These are phyloP conservation scores for Drosophila recens DNA, from an alignment of 2,888 invertebrate species.

Conservation along the genomic window DNA sequence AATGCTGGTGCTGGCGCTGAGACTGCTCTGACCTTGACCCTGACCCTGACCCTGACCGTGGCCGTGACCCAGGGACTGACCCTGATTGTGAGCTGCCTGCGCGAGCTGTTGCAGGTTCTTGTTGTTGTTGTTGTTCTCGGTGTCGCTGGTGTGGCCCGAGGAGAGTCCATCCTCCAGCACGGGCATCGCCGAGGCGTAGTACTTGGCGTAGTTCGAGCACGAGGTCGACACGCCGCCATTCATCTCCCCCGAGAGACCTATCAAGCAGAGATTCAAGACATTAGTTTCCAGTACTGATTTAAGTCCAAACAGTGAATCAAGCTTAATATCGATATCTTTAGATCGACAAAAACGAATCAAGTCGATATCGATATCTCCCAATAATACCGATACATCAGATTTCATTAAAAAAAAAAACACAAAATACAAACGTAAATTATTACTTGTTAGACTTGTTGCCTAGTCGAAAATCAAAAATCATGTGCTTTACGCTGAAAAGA, in stretches of 20 bases:
- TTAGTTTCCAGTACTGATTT: background rate
- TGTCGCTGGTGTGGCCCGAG: conserved; percentile 96
- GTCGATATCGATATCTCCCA: no score
- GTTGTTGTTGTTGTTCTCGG: conserved; percentile 89
- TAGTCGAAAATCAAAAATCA: no score
- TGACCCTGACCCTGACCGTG: conserved; percentile 23
- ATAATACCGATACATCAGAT: no score
- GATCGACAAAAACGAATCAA: no score
- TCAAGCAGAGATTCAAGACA: background rate
- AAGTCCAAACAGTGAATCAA: no score
- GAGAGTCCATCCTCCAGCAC: conserved; percentile 97
- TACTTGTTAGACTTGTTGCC: no score
- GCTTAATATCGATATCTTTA: no score
- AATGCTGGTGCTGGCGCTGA: conserved; percentile 63
- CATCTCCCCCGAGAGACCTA: conserved; percentile 86
- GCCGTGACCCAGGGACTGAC: conserved; percentile 6
- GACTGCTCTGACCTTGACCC: conserved; percentile 46
- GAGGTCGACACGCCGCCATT: conserved; percentile 87
- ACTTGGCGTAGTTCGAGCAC: conserved; percentile 88
- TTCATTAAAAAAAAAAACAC: no score
- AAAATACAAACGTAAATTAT: no score
- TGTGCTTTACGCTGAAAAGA: no score
- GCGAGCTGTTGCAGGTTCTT: conserved; percentile 61
- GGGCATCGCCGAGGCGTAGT: conserved; percentile 93
- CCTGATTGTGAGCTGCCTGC: conserved; percentile 15